Evolutionary conservation across 2,888 invertebrate genomes (phyloP).

Genomic region (Xestia rhomboidea): DNA sequence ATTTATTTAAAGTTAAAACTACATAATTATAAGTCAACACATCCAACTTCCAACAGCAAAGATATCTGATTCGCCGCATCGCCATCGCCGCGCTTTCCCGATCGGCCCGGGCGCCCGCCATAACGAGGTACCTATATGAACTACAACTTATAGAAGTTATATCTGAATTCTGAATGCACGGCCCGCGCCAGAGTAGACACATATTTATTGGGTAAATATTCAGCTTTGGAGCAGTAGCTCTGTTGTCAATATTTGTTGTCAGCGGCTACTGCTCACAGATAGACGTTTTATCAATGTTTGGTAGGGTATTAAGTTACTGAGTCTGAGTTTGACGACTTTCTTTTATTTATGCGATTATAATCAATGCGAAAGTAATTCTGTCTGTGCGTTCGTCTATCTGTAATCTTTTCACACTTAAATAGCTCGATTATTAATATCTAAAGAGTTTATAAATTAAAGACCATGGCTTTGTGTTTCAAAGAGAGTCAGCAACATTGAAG

Average conservation of each 20-base stretch:
- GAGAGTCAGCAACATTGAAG: too few relatives aligned
- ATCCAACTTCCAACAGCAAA: conserved; percentile 3
- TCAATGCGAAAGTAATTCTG: background rate
- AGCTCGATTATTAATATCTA: background rate
- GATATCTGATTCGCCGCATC: conserved; percentile 34
- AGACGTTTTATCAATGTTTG: conserved; percentile 38
- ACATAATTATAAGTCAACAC: background rate
- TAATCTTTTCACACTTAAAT: background rate
- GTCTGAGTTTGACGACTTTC: background rate
- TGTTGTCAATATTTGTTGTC: conserved; percentile 55
- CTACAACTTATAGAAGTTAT: conserved; percentile 26
- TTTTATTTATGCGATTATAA: background rate
- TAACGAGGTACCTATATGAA: conserved; percentile 46
- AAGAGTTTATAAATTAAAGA: background rate
- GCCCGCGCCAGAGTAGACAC: conserved; percentile 36
- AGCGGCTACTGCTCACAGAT: conserved; percentile 35
- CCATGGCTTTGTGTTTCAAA: background rate
- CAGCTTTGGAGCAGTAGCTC: conserved; percentile 58
- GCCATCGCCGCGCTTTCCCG: conserved; percentile 32
- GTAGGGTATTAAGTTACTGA: conserved; percentile 13
- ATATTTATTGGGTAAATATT: conserved; percentile 60
- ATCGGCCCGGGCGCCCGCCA: conserved; percentile 16
- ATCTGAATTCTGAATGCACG: conserved; percentile 42
- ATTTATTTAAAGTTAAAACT: background rate
- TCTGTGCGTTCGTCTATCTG: background rate